A percentile compares a stretch with the other conserved stretches of the same genome.
Conservation (phyloP, 2,113 vertebrate genomes). For the Pleuronectes platessa region DNA sequence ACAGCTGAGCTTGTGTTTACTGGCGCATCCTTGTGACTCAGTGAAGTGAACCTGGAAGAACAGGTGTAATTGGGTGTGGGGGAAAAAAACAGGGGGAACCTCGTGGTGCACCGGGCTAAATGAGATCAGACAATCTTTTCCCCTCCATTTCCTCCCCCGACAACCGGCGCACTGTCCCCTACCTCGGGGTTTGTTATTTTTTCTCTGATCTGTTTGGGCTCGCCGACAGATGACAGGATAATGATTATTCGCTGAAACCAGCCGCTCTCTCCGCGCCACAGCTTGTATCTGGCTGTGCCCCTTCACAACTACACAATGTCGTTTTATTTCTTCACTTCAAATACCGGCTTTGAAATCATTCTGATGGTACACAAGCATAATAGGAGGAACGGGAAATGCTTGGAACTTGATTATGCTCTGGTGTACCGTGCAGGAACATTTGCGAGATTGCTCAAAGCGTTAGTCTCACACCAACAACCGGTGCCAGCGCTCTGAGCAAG, state of each 20-base stretch:
- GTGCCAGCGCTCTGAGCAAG: too few species aligned
- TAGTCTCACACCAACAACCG: too few species aligned
- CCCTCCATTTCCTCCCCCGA: slow-evolving; percentile 66
- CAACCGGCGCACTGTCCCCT: slow-evolving; percentile 43
- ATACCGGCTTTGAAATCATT: background rate
- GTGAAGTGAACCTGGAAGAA: slow-evolving; percentile 62
- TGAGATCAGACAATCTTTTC: slow-evolving; percentile 69
- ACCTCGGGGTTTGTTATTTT: slow-evolving; percentile 43
- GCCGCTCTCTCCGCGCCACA: slow-evolving; percentile 10
- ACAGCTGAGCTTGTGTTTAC: slow-evolving; percentile 46
- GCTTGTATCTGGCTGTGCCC: slow-evolving; percentile 5
- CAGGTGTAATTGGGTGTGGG: slow-evolving; percentile 78
- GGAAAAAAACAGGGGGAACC: slow-evolving; percentile 40
- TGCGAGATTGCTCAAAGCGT: too few species aligned
- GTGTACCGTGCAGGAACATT: too few species aligned
- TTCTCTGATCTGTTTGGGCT: slow-evolving; percentile 48
- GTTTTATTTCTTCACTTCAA: too few species aligned
- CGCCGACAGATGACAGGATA: slow-evolving; percentile 40
- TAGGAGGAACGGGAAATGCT: background rate
- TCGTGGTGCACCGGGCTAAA: slow-evolving; percentile 60
- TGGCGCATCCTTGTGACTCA: slow-evolving; percentile 31
- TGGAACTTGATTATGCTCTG: background rate
- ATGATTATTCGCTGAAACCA: slow-evolving; percentile 37
- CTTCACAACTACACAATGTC: background rate
- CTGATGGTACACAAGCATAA: background rate